Conservation (phyloP, 2,113 vertebrate genomes). For the Pao palembangensis region DNA sequence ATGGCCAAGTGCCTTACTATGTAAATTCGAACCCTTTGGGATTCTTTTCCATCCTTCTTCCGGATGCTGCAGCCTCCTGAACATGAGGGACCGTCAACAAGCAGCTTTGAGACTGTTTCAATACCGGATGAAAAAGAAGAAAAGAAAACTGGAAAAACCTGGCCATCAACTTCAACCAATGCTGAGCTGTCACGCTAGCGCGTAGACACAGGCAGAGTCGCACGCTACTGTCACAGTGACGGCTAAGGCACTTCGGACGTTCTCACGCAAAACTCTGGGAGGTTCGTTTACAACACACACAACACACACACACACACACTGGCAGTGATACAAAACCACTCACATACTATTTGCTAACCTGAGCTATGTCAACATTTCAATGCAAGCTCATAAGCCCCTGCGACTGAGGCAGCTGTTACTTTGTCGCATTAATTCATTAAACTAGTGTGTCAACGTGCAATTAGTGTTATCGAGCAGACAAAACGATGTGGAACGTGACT, state of each 20-base stretch:
- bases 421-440: background rate
- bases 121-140: conserved; percentile 51
- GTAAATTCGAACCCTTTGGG: too few relatives aligned
- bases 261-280: conserved; percentile 62
- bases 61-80: too few relatives aligned
- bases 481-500: background rate
- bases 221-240: conserved; percentile 75
- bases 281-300: conserved; percentile 29
- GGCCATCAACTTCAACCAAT: conserved; percentile 70
- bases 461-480: background rate
- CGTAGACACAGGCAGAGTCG: conserved; percentile 64
- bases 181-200: conserved; percentile 77
- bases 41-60: too few relatives aligned
- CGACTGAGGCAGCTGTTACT: background rate
- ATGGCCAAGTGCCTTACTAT: too few relatives aligned
- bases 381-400: background rate
- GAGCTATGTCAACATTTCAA: conserved; percentile 1
- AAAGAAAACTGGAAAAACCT: conserved; percentile 79
- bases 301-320: background rate
- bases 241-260: conserved; percentile 57
- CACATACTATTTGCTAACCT: conserved; percentile 4
- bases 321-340: conserved; percentile 9
- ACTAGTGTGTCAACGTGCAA: background rate
- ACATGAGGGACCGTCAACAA: too few relatives aligned
- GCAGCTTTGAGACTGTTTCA: conserved; percentile 1